phyloP scores from a whole-genome alignment of 2,797 vertebrate species.

The Dendrocincla tyrannina region DNA sequence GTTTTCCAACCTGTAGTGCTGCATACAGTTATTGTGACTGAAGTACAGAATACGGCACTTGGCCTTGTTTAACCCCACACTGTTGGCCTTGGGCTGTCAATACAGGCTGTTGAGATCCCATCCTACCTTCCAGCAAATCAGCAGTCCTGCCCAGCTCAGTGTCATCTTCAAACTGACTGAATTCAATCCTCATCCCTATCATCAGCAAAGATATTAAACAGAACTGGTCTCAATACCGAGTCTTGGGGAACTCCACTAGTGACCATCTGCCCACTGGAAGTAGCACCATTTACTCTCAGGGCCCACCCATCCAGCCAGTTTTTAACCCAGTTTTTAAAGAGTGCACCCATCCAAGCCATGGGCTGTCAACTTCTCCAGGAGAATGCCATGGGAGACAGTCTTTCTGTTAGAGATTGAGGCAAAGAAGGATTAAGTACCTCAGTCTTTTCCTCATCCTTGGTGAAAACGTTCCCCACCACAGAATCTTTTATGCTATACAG shows the following conservation, averaged over 20 bases:
- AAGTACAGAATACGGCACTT: not conserved
- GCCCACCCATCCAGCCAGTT: rapidly evolving
- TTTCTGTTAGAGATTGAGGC: not conserved
- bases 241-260: not conserved
- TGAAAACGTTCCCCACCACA: not conserved
- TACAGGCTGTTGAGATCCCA: not conserved
- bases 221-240: rapidly evolving
- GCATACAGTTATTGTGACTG: not conserved
- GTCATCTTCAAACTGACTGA: not conserved
- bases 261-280: not conserved
- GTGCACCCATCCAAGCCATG: rapidly evolving
- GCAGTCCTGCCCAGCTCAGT: not conserved
- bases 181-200: not conserved
- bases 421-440: not conserved
- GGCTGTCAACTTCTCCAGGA: not conserved
- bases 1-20: not conserved
- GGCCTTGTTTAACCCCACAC: not conserved
- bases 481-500: not conserved
- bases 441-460: not conserved
- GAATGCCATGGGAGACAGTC: not conserved
- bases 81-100: not conserved
- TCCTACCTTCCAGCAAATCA: not conserved
- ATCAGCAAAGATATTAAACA: not conserved
- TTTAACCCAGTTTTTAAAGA: no score
- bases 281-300: not conserved